Evolutionary conservation across 2,888 invertebrate genomes (phyloP).

Genomic region (Stenodema calcarata): DNA sequence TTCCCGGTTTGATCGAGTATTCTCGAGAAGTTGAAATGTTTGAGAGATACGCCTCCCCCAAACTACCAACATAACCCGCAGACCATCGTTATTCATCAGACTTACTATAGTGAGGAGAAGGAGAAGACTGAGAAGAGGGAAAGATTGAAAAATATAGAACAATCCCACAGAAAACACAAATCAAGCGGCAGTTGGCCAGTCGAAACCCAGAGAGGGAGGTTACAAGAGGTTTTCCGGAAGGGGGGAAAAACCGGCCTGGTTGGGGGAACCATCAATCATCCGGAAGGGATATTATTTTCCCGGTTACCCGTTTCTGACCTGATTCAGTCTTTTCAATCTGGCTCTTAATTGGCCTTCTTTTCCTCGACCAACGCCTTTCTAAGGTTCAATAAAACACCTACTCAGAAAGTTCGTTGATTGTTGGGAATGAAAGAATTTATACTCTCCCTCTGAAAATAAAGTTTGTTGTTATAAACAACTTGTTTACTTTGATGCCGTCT

Average conservation of each 20-base stretch:
- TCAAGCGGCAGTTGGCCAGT: not conserved
- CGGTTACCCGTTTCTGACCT: not conserved
- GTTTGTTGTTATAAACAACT: no score
- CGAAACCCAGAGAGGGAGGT: not conserved
- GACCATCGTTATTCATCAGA: no score
- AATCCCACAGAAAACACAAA: not conserved
- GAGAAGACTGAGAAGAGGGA: not conserved
- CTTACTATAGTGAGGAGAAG: not conserved
- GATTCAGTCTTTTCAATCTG: not conserved
- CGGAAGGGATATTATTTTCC: not conserved
- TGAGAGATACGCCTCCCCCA: no score
- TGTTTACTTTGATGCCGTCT: no score
- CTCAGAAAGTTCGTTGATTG: no score
- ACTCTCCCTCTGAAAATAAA: no score
- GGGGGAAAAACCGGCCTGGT: not conserved
- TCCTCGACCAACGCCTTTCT: no score
- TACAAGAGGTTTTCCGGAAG: not conserved
- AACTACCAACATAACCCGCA: no score
- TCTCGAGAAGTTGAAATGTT: no score
- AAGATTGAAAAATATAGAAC: conserved; percentile 2
- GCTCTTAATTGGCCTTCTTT: not conserved
- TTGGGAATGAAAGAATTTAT: no score
- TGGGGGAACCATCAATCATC: not conserved
- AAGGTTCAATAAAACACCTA: no score
- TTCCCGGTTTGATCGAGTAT: no score